Evolutionary conservation across 2,113 vertebrate genomes (phyloP), one percentile per base, ranked within the genome.

Genomic region (Entomyzon cyanotis): DNA sequence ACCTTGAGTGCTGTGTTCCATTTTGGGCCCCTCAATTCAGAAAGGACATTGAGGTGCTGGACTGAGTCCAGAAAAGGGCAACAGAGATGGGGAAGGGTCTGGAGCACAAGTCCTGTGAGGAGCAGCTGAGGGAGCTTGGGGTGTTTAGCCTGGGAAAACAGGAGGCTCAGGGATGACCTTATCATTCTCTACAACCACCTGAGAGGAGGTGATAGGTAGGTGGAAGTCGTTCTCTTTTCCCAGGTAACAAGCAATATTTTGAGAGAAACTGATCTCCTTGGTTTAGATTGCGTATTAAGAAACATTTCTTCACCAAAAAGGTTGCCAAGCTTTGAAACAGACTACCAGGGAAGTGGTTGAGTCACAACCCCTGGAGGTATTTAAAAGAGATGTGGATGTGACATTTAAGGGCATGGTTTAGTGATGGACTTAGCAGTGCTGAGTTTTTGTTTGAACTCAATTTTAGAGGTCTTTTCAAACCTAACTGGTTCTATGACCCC

Each of bases 1-100:
- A 68, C 27, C 31, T 44, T 0, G 0, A 9, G 11, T 59, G 9
- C 62, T 68, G 37, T 44, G 27, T 15, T 7, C 53, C 50, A 10
- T 42, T 12, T 31, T 35, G 13, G 30, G 17, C 44, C 16, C 11
- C 17, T 67, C 71, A 58, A 1, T 35, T 67, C 25, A 50, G 31
- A 11, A 50, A 50, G 52, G 52, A 67, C 42, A 30, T 2, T 6
- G 50, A 65, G 30, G 60, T 13, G 25, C 42, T 44, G 42, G 31
- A 50, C 37, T 1, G 3, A 1, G 21, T 31, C 44, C 52, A 35
- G 31, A 42, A 31, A 25, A 86, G 20, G 13, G 4, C 31, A 2
- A 0, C 5, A 6, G 25, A 59, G 31, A 3, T 55, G 6, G 24
- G 1, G 31, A 31, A 20, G 4, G 25, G 20, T 30, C 70, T 35